phyloP scores from a whole-genome alignment of 2,888 invertebrate genomes.

The Drosophila hamatofila region DNA sequence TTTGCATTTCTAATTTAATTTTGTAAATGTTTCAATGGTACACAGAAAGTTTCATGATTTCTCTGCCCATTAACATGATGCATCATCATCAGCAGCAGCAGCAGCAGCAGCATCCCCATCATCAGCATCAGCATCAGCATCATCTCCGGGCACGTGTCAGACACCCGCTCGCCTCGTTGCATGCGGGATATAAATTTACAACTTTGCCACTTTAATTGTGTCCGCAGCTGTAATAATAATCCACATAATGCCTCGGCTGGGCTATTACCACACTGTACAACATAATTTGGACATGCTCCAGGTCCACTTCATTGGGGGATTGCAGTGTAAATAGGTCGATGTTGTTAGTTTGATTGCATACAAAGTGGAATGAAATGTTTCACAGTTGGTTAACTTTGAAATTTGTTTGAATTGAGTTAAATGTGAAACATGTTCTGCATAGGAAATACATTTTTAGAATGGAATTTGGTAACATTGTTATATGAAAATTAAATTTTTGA shows the following conservation, averaged over 20 bases:
- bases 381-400: slow-evolving; percentile 28
- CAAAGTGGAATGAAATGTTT: slow-evolving; percentile 58
- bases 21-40: slow-evolving; percentile 26
- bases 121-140: background rate
- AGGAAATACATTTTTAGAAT: background rate
- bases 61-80: slow-evolving; percentile 37
- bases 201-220: slow-evolving; percentile 67
- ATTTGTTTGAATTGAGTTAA: slow-evolving; percentile 9
- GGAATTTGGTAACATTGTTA: background rate
- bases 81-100: slow-evolving; percentile 20
- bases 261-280: slow-evolving; percentile 43
- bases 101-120: slow-evolving; percentile 7
- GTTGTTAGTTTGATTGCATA: slow-evolving; percentile 53
- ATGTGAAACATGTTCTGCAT: slow-evolving; percentile 6
- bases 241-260: slow-evolving; percentile 22
- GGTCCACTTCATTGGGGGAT: slow-evolving; percentile 28
- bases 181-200: slow-evolving; percentile 67
- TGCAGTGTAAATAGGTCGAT: slow-evolving; percentile 53
- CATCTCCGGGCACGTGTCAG: slow-evolving; percentile 63
- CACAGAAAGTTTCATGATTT: background rate
- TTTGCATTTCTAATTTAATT: slow-evolving; percentile 77
- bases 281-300: slow-evolving; percentile 46
- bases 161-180: slow-evolving; percentile 22
- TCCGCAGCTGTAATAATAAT: slow-evolving; percentile 64
- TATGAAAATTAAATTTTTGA: background rate